Evolutionary conservation across 2,797 vertebrate species (phyloP), one percentile per base, ranked within the genome.

Genomic region (Yasuhikotakia modesta): DNA sequence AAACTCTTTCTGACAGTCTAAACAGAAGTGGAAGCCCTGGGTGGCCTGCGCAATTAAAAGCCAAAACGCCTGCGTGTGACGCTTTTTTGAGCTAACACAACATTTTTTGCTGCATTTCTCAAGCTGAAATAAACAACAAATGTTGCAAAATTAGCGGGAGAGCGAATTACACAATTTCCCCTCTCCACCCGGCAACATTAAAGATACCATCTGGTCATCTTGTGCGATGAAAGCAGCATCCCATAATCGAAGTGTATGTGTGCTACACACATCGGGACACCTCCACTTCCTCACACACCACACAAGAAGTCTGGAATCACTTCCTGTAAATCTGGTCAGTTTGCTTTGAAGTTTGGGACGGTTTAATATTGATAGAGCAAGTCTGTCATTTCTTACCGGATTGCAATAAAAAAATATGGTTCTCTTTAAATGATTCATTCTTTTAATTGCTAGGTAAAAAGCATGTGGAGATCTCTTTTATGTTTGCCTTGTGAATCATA

Each of bases 111-210:
- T 0, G 67, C 46, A 72, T 53, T 70, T 64, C 79, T 76, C 48
- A 78, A 81, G 60, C 52, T 58, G 39, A 79, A 81, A 80, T 80
- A 82, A 85, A 85, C 71, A 84, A 77, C 79, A 80, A 85, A 83
- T 75, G 82, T 73, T 78, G 68, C 65, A 67, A 68, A 78, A 76
- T 2, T 65, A 74, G 64, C 3, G 30, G 39, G 71, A 70, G 22
- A 14, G 60, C 27, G 50, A 72, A 70, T 79, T 67, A 46, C 76
- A 79, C 63, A 16, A 19, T 64, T 66, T 73, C 45, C 46, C 66
- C 50, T 17, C 60, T 69, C n/a, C 45, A 45, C 76, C 45, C 57
- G 7, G 39, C 63, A 73, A 61, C 21, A 69, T 39, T 52, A 75
- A 55, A 55, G 32, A 73, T 65, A 53, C 79, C 85, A 85, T 86